phyloP scores from a whole-genome alignment of 1,140 invertebrate species.

The Palaemon carinicauda region DNA sequence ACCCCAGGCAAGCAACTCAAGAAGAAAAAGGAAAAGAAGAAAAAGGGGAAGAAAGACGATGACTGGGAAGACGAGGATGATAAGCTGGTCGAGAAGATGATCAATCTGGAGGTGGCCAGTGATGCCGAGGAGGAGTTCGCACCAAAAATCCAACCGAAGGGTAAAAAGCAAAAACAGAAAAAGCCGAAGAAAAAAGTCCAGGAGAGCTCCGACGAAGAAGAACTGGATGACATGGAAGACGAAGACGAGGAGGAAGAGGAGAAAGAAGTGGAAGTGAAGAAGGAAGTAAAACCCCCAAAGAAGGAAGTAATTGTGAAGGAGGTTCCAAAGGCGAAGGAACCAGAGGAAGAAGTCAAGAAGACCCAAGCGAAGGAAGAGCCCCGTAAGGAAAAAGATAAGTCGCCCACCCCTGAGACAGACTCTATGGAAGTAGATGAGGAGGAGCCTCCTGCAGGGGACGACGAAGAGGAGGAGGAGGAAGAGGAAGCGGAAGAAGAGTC shows the following conservation, averaged over 20 bases:
- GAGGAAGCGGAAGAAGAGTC: constrained; percentile 13
- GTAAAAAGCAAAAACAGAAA: neutral
- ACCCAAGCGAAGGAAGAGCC: neutral
- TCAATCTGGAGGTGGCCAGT: constrained; percentile 22
- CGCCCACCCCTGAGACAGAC: no score
- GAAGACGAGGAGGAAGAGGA: constrained; percentile 31
- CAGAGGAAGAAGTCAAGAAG: neutral
- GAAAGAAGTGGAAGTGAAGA: neutral
- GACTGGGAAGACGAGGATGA: constrained; percentile 54
- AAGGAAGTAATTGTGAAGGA: neutral
- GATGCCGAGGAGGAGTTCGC: constrained; percentile 4
- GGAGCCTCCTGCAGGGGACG: neutral
- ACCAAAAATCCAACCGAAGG: constrained; percentile 25
- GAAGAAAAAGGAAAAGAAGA: constrained; percentile 57
- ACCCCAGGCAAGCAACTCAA: constrained; percentile 20
- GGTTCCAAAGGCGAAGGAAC: neutral
- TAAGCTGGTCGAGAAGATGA: constrained; percentile 43
- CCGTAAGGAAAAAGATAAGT: constrained; percentile 10
- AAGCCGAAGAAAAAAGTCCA: neutral
- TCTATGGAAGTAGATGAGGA: constrained; percentile 26
- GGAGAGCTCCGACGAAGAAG: neutral
- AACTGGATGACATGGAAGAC: neutral
- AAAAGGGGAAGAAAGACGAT: constrained; percentile 55
- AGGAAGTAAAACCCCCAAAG: neutral
- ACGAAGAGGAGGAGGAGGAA: neutral